Evolutionary conservation across 2,797 vertebrate genomes (phyloP).

Genomic region (Neomorphus geoffroyi): DNA sequence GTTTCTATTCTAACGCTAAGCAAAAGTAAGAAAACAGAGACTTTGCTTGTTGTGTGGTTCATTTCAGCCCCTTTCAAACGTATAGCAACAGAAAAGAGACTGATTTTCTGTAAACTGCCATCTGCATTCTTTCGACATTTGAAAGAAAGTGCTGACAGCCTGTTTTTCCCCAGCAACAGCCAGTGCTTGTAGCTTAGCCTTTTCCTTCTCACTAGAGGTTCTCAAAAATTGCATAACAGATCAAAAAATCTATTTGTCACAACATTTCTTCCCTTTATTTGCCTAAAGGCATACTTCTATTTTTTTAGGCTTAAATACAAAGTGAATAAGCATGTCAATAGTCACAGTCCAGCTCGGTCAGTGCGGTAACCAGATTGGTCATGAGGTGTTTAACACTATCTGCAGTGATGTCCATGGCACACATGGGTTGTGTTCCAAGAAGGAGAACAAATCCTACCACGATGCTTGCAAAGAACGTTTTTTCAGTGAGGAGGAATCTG

Average conservation of each 20-base stretch:
- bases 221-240: not conserved
- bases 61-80: not conserved
- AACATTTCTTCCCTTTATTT: not conserved
- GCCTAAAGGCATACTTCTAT: not conserved
- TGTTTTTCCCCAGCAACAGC: not conserved
- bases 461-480: constrained; percentile 84
- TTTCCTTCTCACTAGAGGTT: not conserved
- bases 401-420: constrained; percentile 75
- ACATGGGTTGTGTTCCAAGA: constrained; percentile 71
- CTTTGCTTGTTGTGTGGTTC: not conserved
- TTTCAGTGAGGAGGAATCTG: constrained; percentile 79
- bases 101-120: not conserved
- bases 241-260: not conserved
- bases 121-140: not conserved
- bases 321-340: constrained; percentile 82
- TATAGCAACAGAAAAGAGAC: not conserved
- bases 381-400: constrained; percentile 84
- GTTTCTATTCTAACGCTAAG: not conserved
- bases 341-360: constrained; percentile 95
- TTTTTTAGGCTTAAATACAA: constrained; percentile 2
- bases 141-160: not conserved
- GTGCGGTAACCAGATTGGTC: constrained; percentile 94
- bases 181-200: not conserved
- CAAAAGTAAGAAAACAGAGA: not conserved
- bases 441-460: constrained; percentile 76